Percentiles rank a stretch among this genome's conserved stretches.
These are phyloP conservation scores for Cariama cristata DNA, from an alignment of 2,113 vertebrate genomes.

Conservation along the genomic window DNA sequence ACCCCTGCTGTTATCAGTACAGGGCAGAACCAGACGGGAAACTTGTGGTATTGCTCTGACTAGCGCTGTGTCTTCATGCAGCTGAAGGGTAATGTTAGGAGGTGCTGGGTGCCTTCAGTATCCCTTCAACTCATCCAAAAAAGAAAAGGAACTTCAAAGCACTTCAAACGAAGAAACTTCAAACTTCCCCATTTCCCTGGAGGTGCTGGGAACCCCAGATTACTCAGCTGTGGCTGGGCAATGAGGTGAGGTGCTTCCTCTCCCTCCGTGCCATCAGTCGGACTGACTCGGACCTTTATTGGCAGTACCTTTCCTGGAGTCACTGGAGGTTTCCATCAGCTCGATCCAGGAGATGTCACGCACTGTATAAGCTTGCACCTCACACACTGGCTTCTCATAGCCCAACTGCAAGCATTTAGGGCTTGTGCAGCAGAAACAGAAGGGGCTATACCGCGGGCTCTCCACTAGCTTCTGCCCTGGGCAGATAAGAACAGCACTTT, in stretches of 20 bases:
- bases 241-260: background rate
- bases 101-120: background rate
- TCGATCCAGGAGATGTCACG: background rate
- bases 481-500: conserved; percentile 31
- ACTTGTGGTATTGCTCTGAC: background rate
- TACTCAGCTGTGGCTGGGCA: background rate
- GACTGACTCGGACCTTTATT: background rate
- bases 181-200: background rate
- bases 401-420: background rate
- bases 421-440: background rate
- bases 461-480: background rate
- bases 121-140: background rate
- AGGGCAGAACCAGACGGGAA: background rate
- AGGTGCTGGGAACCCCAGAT: background rate
- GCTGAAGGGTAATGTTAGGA: background rate
- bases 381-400: background rate
- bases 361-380: background rate
- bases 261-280: fast-evolving
- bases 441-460: background rate
- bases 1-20: conserved; percentile 26
- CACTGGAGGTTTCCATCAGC: background rate
- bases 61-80: background rate
- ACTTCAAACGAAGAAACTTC: too few relatives aligned
- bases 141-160: background rate
- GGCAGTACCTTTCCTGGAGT: background rate